phyloP scores from a whole-genome alignment of 2,113 vertebrate species.

The Silurus asotus region DNA sequence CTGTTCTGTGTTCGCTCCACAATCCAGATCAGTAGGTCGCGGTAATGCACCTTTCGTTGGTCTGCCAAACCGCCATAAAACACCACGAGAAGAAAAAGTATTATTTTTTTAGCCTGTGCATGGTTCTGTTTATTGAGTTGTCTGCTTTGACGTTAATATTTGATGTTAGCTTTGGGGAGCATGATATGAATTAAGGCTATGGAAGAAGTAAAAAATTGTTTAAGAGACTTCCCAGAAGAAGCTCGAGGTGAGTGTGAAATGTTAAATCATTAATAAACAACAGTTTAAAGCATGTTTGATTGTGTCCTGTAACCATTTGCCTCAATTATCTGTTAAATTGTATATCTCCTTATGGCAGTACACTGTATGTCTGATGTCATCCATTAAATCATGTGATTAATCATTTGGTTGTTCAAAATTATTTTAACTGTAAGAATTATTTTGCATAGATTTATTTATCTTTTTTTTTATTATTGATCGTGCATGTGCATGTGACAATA shows the following conservation, averaged over 20 bases:
- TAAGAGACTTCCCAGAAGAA: slow-evolving; percentile 65
- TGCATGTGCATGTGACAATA: too few relatives aligned
- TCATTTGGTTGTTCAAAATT: not conserved
- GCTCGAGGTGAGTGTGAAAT: slow-evolving; percentile 68
- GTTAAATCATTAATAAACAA: not conserved
- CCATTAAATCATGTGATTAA: not conserved
- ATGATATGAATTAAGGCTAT: too few relatives aligned
- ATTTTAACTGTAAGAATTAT: not conserved
- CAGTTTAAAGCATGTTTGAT: not conserved
- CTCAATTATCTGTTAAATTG: not conserved
- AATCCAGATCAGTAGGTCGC: too few relatives aligned
- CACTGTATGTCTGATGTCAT: not conserved
- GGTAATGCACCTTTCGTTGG: too few relatives aligned
- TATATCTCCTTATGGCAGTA: not conserved
- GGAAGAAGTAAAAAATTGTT: slow-evolving; percentile 51
- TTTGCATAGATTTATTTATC: not conserved
- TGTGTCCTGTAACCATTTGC: not conserved
- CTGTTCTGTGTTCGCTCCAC: too few relatives aligned
- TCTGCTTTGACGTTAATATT: not conserved
- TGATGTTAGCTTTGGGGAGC: too few relatives aligned
- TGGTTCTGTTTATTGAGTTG: not conserved
- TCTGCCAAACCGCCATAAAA: too few relatives aligned
- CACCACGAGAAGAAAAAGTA: too few relatives aligned
- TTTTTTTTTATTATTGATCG: not conserved
- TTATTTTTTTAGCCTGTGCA: not conserved